Conservation (phyloP, 1,140 invertebrate genomes). For the Periplaneta americana region DNA sequence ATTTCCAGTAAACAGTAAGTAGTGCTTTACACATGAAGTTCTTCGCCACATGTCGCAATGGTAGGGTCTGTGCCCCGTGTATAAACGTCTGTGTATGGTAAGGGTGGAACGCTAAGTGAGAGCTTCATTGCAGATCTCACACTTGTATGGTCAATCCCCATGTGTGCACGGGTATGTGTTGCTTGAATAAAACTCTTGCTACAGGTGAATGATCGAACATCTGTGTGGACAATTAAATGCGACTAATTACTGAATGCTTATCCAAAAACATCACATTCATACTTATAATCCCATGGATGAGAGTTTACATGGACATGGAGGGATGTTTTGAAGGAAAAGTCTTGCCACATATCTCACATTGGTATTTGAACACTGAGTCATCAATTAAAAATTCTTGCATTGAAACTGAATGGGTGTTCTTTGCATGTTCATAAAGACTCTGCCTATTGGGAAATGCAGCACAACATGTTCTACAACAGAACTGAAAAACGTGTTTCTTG, state of each 20-base stretch:
- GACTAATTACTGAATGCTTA: slow-evolving; percentile 52
- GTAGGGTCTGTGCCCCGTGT: slow-evolving; percentile 73
- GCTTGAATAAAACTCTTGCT: slow-evolving; percentile 18
- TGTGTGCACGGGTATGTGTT: slow-evolving; percentile 41
- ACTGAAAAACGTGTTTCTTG: slow-evolving; percentile 33
- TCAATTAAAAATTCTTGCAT: not conserved
- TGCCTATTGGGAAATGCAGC: slow-evolving; percentile 38
- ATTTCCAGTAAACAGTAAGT: slow-evolving; percentile 26
- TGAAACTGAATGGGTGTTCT: slow-evolving; percentile 24
- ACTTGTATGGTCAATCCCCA: slow-evolving; percentile 64
- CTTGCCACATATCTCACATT: slow-evolving; percentile 41
- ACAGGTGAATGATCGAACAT: slow-evolving; percentile 65
- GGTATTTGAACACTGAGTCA: not conserved
- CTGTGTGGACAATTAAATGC: slow-evolving; percentile 63
- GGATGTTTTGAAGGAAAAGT: slow-evolving; percentile 30
- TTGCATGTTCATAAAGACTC: slow-evolving; percentile 37
- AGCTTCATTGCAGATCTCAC: slow-evolving; percentile 56
- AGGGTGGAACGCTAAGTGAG: slow-evolving; percentile 45
- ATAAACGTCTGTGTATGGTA: slow-evolving; percentile 42
- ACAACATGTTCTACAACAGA: slow-evolving; percentile 20
- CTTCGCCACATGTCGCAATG: slow-evolving; percentile 61
- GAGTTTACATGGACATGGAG: slow-evolving; percentile 35
- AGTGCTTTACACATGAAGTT: slow-evolving; percentile 37
- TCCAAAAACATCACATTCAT: slow-evolving; percentile 22
- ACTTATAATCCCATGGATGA: slow-evolving; percentile 38